Evolutionary conservation across 2,797 vertebrate genomes (phyloP), one percentile per base, ranked within the genome.

Genomic region (Taenioides sp.): DNA sequence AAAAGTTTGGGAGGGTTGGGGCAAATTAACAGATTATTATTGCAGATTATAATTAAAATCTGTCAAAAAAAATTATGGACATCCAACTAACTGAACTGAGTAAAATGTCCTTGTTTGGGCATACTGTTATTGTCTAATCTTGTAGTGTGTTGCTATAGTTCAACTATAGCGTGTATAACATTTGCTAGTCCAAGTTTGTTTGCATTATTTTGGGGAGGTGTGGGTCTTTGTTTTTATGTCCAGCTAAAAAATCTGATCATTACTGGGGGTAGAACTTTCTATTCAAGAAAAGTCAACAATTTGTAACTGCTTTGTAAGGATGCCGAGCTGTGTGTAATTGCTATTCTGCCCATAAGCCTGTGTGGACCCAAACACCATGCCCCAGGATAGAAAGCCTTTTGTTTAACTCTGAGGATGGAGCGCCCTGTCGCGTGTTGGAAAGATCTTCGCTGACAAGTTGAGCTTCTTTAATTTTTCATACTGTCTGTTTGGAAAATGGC

Each of bases 401-500:
- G 90, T 91, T 87, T 71, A 81, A 84, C 78, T 84, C 74, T 0
- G 12, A 80, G 69, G 84, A 70, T 49, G 65, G 72, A 70, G 71
- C 23, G 22, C 50, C 82, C 73, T 71, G 75, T 81, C 74, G 81
- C 23, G 22, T 65, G 22, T 70, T 65, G 77, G 75, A 78, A 71
- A 64, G 69, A 88, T 87, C 77, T 31, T 50, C 77, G 74, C 37
- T 27, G 82, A 89, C 88, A 88, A 78, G 87, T 82, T 78, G 82
- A 89, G 79, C 84, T 70, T 81, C 66, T 84, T 89, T 63, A 75
- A 90, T 90, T 85, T 89, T 89, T 89, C 68, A 91, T 89, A 25
- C 74, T 70, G 84, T 87, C 86, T 87, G 80, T 68, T 80, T 78
- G 70, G 84, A 81, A 84, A 80, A 82, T 80, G 83, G 79, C 69